Base-by-base conservation (phyloP, 1,140 invertebrate genomes). In the Helicoverpa armigera region DNA sequence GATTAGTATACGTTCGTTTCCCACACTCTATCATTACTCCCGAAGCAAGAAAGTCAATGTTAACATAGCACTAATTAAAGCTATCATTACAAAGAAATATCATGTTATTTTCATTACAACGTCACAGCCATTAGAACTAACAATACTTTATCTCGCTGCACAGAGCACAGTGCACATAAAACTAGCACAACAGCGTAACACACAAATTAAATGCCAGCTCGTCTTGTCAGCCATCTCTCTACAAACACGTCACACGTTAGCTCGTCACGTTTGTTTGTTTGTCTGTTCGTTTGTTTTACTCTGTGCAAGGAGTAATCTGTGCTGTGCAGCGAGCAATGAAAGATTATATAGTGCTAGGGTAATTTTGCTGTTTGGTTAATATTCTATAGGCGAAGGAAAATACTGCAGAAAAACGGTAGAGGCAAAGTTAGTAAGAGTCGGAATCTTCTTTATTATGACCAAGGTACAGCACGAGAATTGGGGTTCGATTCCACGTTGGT, bases 201-300 rank as follows among this genome's bases (percentile, higher is more conserved):
- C 65, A 51, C 50, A 69, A 69, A 69, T 69, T 69, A 69, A 50
- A 69, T 16, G 43, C 31, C 65, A 69, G 65, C 11, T 69, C 16
- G n/a, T 18, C 65, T 50, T 43, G 43, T 69, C 65, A 69, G 65
- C 4, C 43, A 23, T n/a, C 23, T 61, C 58, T 61, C 12, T 61
- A 69, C 65, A 69, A 69, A 69, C 65, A 69, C 43, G 65, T 69
- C 43, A 69, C 43, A 50, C 43, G 16, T 69, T 51, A 23, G 16
- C 16, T 69, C 18, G 65, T 69, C 65, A 69, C 65, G 65, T 69
- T 67, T 50, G 43, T 35, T 12, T 16, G 35, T 48, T 67, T 67
- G 31, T 48, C 48, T 16, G 16, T 35, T 48, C 16, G 13, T 31
- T 35, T 29, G 13, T 29, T 29, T n/a, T 4, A 3, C 14, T 69